phyloP scores from a whole-genome alignment of 2,113 vertebrate species.

The Nannospalax galili region DNA sequence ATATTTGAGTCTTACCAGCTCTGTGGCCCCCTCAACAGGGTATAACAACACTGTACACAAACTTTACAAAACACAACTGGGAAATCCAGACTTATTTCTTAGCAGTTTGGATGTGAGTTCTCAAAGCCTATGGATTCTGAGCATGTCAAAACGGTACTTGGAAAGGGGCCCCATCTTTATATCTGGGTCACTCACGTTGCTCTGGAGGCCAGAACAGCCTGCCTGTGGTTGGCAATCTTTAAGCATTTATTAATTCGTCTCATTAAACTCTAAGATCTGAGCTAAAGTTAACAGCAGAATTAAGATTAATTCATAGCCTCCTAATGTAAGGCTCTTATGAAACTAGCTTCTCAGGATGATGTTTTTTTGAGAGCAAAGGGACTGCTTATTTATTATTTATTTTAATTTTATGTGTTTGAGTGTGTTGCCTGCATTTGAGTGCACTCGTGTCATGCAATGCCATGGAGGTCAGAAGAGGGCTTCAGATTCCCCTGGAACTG shows the following conservation, averaged over 20 bases:
- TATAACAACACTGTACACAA: neutral
- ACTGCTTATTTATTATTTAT: too few relatives aligned
- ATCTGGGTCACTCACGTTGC: neutral
- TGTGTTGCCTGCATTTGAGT: too few relatives aligned
- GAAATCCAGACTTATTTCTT: slow-evolving; percentile 36
- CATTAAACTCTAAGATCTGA: neutral
- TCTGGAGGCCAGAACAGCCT: neutral
- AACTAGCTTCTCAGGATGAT: slow-evolving; percentile 1
- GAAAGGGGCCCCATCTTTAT: neutral
- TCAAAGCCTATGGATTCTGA: neutral
- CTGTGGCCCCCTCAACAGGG: neutral
- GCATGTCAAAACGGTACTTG: neutral
- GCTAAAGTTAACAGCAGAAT: neutral
- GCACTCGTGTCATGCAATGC: too few relatives aligned
- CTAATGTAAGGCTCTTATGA: neutral
- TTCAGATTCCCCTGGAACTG: too few relatives aligned
- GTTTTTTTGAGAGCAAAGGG: slow-evolving; percentile 28
- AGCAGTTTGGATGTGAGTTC: neutral
- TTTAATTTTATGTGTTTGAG: too few relatives aligned
- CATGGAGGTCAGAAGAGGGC: too few relatives aligned
- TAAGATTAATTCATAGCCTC: neutral
- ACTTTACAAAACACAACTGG: neutral
- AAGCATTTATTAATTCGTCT: neutral
- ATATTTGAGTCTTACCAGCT: neutral
- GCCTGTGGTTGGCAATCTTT: neutral